Conservation (phyloP, 2,888 invertebrate species). For the Acronicta aceris region DNA sequence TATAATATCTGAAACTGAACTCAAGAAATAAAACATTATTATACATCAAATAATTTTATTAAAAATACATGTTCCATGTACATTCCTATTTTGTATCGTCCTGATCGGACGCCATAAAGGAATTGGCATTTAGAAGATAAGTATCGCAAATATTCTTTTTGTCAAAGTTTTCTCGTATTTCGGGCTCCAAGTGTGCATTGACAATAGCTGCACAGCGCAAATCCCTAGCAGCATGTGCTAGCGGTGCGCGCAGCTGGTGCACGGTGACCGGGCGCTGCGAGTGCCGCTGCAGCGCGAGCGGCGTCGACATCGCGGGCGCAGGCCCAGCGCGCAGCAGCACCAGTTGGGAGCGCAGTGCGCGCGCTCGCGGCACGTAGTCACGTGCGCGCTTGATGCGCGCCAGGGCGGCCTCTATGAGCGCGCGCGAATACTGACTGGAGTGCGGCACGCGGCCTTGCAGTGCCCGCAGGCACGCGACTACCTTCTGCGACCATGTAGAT, state of each 20-base stretch:
- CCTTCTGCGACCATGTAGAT: slow-evolving; percentile 38
- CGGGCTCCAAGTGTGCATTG: slow-evolving; percentile 60
- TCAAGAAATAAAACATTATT: too few relatives aligned
- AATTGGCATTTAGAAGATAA: too few relatives aligned
- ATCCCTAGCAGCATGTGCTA: slow-evolving; percentile 55
- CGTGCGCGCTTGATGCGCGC: slow-evolving; percentile 57
- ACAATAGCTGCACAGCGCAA: slow-evolving; percentile 62
- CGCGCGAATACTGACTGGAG: slow-evolving; percentile 67
- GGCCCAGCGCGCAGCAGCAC: slow-evolving; percentile 58
- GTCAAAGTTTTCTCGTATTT: slow-evolving; percentile 54
- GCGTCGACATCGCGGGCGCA: not conserved
- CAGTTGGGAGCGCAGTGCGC: slow-evolving; percentile 8
- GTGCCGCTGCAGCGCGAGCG: slow-evolving; percentile 47
- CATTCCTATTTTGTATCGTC: too few relatives aligned
- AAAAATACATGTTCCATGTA: too few relatives aligned
- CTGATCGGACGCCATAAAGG: too few relatives aligned
- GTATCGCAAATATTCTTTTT: slow-evolving; percentile 57
- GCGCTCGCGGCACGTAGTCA: slow-evolving; percentile 37
- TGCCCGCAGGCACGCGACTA: slow-evolving; percentile 49
- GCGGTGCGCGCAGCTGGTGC: slow-evolving; percentile 57
- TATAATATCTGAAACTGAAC: too few relatives aligned
- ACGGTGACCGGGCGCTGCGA: slow-evolving; percentile 41
- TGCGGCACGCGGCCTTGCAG: slow-evolving; percentile 61
- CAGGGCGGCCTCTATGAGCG: slow-evolving; percentile 64
- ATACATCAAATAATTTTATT: too few relatives aligned